Conservation (phyloP, 2,113 vertebrate species). For the Morone saxatilis region DNA sequence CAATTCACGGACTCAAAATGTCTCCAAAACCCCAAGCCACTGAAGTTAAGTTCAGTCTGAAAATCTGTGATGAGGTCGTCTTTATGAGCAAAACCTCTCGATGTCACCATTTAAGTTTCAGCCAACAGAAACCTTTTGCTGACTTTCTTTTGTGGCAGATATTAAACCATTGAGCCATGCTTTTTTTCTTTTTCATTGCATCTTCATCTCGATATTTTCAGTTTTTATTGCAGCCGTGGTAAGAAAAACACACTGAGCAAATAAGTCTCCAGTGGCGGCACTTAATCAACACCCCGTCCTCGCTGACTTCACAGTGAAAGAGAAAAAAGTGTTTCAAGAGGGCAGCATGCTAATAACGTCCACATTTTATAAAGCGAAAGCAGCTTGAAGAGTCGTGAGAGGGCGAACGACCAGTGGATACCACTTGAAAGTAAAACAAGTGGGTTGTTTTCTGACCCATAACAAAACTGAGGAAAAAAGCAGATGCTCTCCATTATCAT, state of each 20-base stretch:
- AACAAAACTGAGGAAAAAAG: slow-evolving; percentile 1
- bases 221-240: not conserved
- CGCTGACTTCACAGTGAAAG: not conserved
- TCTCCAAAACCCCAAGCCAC: not conserved
- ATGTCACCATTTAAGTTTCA: not conserved
- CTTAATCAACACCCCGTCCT: slow-evolving; percentile 25
- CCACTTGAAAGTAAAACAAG: slow-evolving; percentile 27
- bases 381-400: not conserved
- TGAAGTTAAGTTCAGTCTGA: not conserved
- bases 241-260: not conserved
- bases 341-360: not conserved
- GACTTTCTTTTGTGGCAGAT: not conserved
- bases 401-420: slow-evolving; percentile 13
- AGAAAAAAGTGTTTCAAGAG: slow-evolving; percentile 7
- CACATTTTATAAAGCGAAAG: not conserved
- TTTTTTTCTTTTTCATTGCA: not conserved
- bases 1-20: not conserved
- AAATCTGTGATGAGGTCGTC: not conserved
- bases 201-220: slow-evolving; percentile 8
- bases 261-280: not conserved
- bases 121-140: not conserved
- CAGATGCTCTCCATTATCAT: slow-evolving; percentile 5
- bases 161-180: slow-evolving; percentile 16
- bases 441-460: not conserved
- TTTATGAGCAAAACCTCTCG: not conserved